These are phyloP conservation scores for Porites rus DNA, from an alignment of 92 coral and sea anemone genomes.

Conservation along the genomic window DNA sequence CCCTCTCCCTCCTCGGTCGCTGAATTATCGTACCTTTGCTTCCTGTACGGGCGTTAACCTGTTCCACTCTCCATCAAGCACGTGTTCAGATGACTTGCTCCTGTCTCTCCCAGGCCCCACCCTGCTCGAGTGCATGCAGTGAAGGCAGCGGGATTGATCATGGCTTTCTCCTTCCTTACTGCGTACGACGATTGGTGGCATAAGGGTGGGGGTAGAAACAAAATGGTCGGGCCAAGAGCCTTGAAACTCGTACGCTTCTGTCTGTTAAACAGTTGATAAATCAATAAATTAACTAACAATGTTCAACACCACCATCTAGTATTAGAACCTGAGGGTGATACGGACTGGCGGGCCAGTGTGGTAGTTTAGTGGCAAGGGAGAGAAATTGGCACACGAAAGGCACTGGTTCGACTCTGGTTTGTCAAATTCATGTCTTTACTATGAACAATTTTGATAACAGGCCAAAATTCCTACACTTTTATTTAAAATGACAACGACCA, in stretches of 20 bases:
- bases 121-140: constrained; percentile 80
- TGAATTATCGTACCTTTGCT: constrained; percentile 17
- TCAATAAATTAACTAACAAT: not conserved
- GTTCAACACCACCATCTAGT: too few relatives aligned
- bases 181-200: constrained; percentile 27
- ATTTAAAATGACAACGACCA: too few relatives aligned
- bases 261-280: constrained; percentile 49
- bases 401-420: too few relatives aligned
- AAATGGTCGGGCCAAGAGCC: constrained; percentile 99
- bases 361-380: too few relatives aligned
- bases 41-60: constrained; percentile 32
- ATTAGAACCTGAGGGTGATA: too few relatives aligned
- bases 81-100: constrained; percentile 65
- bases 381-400: too few relatives aligned
- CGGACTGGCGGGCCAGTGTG: too few relatives aligned
- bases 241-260: constrained; percentile 78
- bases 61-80: constrained; percentile 40
- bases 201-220: constrained; percentile 70
- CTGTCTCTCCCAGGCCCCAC: constrained; percentile 78
- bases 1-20: too few relatives aligned
- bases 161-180: constrained; percentile 55
- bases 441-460: too few relatives aligned
- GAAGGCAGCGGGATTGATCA: constrained; percentile 86
- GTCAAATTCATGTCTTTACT: too few relatives aligned
- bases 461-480: too few relatives aligned